Evolutionary conservation across 1,140 invertebrate genomes (phyloP).

Genomic region (Panonychus citri): DNA sequence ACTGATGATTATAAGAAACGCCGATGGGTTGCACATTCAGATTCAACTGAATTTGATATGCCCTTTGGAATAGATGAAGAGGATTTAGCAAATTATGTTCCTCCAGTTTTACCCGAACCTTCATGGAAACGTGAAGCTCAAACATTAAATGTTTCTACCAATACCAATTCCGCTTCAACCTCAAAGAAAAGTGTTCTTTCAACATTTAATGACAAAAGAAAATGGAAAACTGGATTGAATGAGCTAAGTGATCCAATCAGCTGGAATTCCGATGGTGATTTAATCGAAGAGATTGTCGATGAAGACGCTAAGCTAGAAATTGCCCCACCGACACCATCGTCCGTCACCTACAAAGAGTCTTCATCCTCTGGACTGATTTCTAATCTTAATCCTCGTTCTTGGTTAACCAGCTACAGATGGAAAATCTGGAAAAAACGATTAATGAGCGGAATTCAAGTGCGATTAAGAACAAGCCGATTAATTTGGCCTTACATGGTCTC

Average conservation of each 20-base stretch:
- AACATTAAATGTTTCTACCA: not conserved
- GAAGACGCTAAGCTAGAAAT: too few species aligned
- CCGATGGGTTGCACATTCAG: not conserved
- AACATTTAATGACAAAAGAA: not conserved
- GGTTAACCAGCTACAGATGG: not conserved
- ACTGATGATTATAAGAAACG: not conserved
- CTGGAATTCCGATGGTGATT: not conserved
- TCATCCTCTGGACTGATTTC: not conserved
- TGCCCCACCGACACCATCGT: not conserved
- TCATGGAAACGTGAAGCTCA: not conserved
- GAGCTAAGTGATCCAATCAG: not conserved
- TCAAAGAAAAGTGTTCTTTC: not conserved
- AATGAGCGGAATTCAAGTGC: not conserved
- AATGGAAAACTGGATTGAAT: not conserved
- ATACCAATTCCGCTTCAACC: not conserved
- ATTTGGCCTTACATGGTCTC: slow-evolving; percentile 73
- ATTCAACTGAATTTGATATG: slow-evolving; percentile 10
- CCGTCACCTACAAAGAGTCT: not conserved
- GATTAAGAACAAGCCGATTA: not conserved
- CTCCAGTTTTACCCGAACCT: not conserved
- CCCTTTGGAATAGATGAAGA: slow-evolving; percentile 12
- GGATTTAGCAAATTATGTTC: slow-evolving; percentile 8
- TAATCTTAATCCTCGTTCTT: not conserved
- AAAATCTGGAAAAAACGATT: not conserved
- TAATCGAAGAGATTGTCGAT: not conserved